phyloP scores from a whole-genome alignment of 2,888 invertebrate genomes.

The Netelia virgata region DNA sequence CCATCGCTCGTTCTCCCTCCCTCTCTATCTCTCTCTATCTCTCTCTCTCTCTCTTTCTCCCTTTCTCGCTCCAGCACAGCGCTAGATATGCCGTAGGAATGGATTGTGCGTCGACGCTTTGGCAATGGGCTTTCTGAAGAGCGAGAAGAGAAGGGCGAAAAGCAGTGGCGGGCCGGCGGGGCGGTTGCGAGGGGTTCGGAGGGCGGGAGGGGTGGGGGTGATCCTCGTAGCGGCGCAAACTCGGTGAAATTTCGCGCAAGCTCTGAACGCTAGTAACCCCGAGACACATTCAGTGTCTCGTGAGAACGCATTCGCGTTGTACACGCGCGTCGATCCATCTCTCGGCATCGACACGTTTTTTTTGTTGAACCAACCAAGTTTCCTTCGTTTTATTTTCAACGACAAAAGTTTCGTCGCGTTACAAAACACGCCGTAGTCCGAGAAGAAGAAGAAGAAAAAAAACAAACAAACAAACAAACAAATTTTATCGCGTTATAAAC shows the following conservation, averaged over 20 bases:
- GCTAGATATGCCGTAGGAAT: constrained; percentile 53
- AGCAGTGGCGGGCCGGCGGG: constrained; percentile 12
- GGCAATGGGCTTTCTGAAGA: constrained; percentile 33
- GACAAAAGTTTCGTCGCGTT: not conserved
- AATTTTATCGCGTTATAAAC: too few species aligned
- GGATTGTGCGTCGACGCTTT: constrained; percentile 66
- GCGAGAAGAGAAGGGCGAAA: not conserved
- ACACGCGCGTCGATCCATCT: constrained; percentile 32
- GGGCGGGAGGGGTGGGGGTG: not conserved
- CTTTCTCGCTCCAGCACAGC: constrained; percentile 8
- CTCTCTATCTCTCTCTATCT: not conserved
- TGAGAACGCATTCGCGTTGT: constrained; percentile 63
- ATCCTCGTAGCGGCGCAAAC: constrained; percentile 67
- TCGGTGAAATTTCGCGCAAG: constrained; percentile 71
- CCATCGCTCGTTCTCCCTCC: constrained; percentile 14
- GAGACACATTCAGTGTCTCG: constrained; percentile 61
- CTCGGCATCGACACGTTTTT: constrained; percentile 1
- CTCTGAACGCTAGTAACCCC: constrained; percentile 64
- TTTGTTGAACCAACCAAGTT: not conserved
- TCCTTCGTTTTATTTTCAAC: not conserved
- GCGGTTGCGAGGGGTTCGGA: not conserved
- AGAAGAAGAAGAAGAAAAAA: too few species aligned
- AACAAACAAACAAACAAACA: too few species aligned
- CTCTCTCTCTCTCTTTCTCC: constrained; percentile 14
- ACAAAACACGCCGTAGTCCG: too few species aligned